phyloP scores from a whole-genome alignment of 2,113 vertebrate species.

The Raja brachyura region DNA sequence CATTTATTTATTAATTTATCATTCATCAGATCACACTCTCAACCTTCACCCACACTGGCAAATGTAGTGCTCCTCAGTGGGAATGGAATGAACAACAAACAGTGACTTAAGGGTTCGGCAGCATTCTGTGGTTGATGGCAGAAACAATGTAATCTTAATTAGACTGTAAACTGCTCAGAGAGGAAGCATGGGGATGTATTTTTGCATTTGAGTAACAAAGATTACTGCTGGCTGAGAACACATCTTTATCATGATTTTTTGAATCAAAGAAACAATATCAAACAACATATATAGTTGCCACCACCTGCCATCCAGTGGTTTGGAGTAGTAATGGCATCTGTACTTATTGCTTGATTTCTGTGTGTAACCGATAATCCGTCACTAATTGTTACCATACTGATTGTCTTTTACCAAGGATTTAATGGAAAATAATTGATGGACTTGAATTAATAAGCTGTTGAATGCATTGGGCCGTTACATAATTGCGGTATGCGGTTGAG shows the following conservation, averaged over 20 bases:
- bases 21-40: not conserved
- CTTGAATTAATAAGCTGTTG: too few relatives aligned
- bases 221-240: not conserved
- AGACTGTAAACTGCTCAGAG: not conserved
- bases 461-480: too few relatives aligned
- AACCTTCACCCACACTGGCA: not conserved
- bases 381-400: not conserved
- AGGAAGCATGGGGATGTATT: not conserved
- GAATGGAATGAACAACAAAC: not conserved
- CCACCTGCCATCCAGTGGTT: not conserved
- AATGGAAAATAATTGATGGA: too few relatives aligned
- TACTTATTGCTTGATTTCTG: not conserved
- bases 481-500: too few relatives aligned
- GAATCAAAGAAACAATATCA: not conserved
- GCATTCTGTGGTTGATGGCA: not conserved
- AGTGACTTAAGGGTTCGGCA: not conserved
- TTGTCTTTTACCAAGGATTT: not conserved
- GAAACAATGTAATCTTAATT: not conserved
- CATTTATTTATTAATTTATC: not conserved
- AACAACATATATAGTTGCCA: not conserved
- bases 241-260: not conserved
- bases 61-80: not conserved
- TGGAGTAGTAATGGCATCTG: not conserved
- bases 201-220: not conserved
- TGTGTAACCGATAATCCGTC: not conserved